Conservation (phyloP, 1,140 invertebrate species). For the Cotesia vestalis region DNA sequence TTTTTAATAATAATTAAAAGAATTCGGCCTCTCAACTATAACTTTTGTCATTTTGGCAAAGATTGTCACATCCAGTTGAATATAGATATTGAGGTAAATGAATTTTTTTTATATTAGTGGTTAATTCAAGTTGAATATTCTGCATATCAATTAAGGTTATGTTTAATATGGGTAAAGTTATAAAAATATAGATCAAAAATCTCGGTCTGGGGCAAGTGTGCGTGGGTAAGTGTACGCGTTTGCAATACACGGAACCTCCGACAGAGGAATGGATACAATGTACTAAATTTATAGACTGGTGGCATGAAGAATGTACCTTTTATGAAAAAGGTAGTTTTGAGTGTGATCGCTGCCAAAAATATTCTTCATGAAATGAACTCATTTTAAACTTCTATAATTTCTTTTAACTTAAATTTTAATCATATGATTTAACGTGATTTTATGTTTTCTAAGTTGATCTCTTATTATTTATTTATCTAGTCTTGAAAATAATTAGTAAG, state of each 20-base stretch:
- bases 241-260: neutral
- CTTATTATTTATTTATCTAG: neutral
- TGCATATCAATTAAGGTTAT: too few relatives aligned
- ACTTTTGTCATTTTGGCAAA: too few relatives aligned
- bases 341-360: neutral
- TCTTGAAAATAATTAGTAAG: neutral
- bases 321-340: neutral
- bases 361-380: neutral
- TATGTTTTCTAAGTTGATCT: neutral
- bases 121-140: too few relatives aligned
- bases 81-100: too few relatives aligned
- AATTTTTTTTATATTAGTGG: too few relatives aligned
- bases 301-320: neutral
- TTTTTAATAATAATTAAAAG: too few relatives aligned
- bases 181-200: too few relatives aligned
- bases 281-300: neutral
- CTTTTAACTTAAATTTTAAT: neutral
- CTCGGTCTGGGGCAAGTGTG: too few relatives aligned
- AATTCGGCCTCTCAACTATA: too few relatives aligned
- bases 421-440: neutral
- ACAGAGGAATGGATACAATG: neutral
- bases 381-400: neutral
- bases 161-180: too few relatives aligned
- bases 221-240: too few relatives aligned
- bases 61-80: too few relatives aligned